Conservation (phyloP, 2,888 invertebrate species). For the Rhamnusium bicolor region DNA sequence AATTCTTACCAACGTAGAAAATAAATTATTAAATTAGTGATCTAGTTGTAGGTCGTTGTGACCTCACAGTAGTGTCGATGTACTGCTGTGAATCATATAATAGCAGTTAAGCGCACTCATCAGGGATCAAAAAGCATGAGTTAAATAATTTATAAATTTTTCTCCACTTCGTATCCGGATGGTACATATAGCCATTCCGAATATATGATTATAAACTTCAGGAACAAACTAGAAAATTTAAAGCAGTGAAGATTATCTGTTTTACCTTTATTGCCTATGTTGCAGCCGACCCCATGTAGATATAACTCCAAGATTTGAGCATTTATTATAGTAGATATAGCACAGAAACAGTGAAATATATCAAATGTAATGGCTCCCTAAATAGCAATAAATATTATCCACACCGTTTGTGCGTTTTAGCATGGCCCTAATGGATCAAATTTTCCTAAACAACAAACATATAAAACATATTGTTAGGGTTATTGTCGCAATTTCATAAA, state of each 20-base stretch:
- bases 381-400: conserved; percentile 22
- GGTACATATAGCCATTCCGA: no score
- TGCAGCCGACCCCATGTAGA: neutral
- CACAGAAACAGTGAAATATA: conserved; percentile 1
- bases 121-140: no score
- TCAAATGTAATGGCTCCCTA: conserved; percentile 15
- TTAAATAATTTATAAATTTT: no score
- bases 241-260: neutral
- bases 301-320: neutral
- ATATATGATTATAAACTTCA: no score
- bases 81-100: no score
- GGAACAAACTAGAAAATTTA: neutral
- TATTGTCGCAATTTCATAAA: neutral
- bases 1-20: no score
- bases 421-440: neutral
- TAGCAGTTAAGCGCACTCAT: no score
- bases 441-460: neutral
- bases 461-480: no score
- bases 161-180: no score
- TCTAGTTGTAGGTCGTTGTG: no score
- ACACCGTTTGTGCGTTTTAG: conserved; percentile 6
- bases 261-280: neutral
- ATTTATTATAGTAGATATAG: neutral
- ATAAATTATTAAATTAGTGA: no score
- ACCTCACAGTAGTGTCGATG: no score